Base-by-base conservation (phyloP, 2,888 invertebrate species). In the Mayetiola destructor region DNA sequence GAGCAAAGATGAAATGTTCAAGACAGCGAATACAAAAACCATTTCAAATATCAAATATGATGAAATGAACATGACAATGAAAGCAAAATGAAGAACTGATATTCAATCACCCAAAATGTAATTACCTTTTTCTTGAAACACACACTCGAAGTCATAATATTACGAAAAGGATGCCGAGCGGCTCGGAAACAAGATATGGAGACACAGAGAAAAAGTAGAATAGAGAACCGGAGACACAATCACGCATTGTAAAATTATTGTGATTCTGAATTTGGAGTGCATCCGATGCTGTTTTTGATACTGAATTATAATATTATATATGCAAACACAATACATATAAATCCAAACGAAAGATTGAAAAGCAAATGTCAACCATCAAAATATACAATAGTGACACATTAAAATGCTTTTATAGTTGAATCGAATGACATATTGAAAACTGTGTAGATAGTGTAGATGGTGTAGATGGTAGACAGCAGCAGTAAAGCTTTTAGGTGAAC, bases 61-160 rank as follows among this genome's bases (percentile, higher is more conserved):
- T 39, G 39, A 16, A 39, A 40, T 40, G 16, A 14, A 3, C 23
- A 42, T 42, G 21, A 42, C 42, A 42, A 42, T 42, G 23, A 42
- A 16, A n/a, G n/a, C 21, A 23, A 23, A 42, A 42, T 23, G 21
- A 23, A 12, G 23, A 42, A 12, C 14, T 23, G 42, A 42, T 42
- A 3, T 42, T 42, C 42, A 42, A 42, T 23, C n/a, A n/a, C 21
- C 42, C 21, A 42, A 42, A 42, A 42, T 42, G 42, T 42, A 42
- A 42, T 42, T 42, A 42, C 21, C 23, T 42, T 42, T 42, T 42
- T 23, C 23, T 42, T n/a, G 4, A 42, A 42, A 42, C 23, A 42
- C 12, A 42, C 21, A 42, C 23, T 42, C 21, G 42, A 42, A 21
- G 23, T 42, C n/a, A n/a, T n/a, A n/a, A n/a, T n/a, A n/a, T 42